Conservation (phyloP, 1,140 invertebrate species). For the Asobara japonica region DNA sequence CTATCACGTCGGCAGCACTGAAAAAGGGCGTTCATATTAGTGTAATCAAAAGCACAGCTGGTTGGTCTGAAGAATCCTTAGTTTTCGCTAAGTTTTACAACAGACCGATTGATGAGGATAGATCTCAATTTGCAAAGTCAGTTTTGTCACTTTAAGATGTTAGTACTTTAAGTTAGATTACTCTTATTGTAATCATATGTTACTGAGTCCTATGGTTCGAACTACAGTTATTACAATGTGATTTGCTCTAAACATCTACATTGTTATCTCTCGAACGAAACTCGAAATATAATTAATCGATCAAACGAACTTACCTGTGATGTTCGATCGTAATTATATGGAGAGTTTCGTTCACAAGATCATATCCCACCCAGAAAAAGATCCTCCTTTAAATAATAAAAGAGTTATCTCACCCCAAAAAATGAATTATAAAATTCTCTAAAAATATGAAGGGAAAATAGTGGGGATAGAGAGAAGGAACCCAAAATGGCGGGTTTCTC, state of each 20-base stretch:
- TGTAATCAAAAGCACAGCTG: background rate
- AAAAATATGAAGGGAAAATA: no score
- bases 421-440: no score
- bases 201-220: background rate
- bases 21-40: background rate
- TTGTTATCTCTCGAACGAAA: background rate
- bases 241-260: background rate
- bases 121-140: background rate
- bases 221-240: background rate
- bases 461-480: no score
- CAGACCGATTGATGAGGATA: background rate
- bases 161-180: background rate
- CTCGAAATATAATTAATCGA: background rate
- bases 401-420: no score
- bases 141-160: background rate
- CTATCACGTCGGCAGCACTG: background rate
- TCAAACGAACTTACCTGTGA: background rate
- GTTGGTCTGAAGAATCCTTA: background rate
- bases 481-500: no score
- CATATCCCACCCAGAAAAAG: background rate
- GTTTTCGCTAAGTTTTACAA: constrained; percentile 15
- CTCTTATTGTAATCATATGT: background rate
- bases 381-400: no score
- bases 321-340: background rate
- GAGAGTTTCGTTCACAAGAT: background rate